A percentile compares a stretch with the other conserved stretches of the same genome.
Conservation (phyloP, 92 coral and sea anemone species). For the Bergia sp. region DNA sequence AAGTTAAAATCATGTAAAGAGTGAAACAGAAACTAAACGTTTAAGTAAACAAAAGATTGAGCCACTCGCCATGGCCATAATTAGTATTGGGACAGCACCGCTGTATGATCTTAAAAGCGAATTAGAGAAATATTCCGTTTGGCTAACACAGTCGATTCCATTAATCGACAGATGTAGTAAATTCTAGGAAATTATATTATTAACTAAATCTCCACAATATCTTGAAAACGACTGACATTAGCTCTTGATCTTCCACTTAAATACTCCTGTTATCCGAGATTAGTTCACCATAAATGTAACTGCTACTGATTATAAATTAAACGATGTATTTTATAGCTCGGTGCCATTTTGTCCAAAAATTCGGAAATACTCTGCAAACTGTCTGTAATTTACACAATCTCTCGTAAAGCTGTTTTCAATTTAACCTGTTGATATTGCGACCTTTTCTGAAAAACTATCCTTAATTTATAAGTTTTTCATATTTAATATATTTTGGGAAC, state of each 20-base stretch:
- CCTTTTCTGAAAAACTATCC: constrained; percentile 4
- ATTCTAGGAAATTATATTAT: too few species aligned
- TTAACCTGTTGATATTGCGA: constrained; percentile 9
- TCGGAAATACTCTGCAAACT: background rate
- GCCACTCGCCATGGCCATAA: too few species aligned
- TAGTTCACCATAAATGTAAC: background rate
- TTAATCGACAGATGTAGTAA: too few species aligned
- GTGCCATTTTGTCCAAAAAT: background rate
- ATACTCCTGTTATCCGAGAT: background rate
- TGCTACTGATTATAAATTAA: background rate
- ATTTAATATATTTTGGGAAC: background rate
- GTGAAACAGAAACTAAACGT: too few species aligned
- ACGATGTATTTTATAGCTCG: too few species aligned
- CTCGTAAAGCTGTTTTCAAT: background rate
- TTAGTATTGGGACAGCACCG: too few species aligned
- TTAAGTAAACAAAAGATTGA: too few species aligned
- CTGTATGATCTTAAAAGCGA: too few species aligned
- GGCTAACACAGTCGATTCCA: too few species aligned
- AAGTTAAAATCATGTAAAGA: too few species aligned
- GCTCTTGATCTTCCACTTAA: background rate
- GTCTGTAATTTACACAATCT: background rate
- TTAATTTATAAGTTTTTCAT: constrained; percentile 18
- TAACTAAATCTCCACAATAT: too few species aligned
- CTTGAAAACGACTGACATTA: background rate
- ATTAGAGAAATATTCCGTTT: too few species aligned